Evolutionary conservation across 2,113 vertebrate genomes (phyloP), one percentile per base, ranked within the genome.

Genomic region (Tychaedon coryphoeus): DNA sequence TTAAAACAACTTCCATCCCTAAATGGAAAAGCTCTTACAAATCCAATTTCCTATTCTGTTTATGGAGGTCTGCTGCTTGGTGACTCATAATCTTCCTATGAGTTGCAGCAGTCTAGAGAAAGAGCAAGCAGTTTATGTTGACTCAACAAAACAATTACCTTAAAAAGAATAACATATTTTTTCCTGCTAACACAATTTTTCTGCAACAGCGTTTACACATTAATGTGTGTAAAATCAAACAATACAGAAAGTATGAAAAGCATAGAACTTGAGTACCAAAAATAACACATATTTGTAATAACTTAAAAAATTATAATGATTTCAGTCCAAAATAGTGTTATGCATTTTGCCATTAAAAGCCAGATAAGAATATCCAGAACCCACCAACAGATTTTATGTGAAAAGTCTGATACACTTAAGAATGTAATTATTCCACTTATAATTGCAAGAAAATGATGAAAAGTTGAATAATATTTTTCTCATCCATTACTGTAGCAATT

Each of bases 1-100:
- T 95, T 85, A 92, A 81, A 75, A 90, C 60, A 84, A 9, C 34
- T 91, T 50, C 34, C 19, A 90, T 60, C 15, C 25, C 19, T 38
- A 70, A 77, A 20, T 43, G 9, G 58, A n/a, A 95, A 96, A 94
- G 19, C 47, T 92, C 38, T 95, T 31, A 53, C 8, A 84, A 73
- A 91, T 95, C 71, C 72, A 86, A 90, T 96, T 95, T 97, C 74
- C 25, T 84, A 36, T 75, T 94, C 65, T 93, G 11, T 91, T 97
- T 97, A 83, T 67, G 81, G 56, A 89, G 45, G 62, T 45, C 62
- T 62, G 38, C 57, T 90, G 10, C 74, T 76, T 88, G 51, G 29
- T 94, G 77, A 91, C 58, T 91, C 72, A 36, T 45, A 94, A 92
- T 56, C 31, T 82, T 97, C 88, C 42, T 71, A 31, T 45, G 64